Percentiles rank a stretch among this genome's conserved stretches.
Conservation (phyloP, 2,113 vertebrate species). For the Carettochelys insculpta region DNA sequence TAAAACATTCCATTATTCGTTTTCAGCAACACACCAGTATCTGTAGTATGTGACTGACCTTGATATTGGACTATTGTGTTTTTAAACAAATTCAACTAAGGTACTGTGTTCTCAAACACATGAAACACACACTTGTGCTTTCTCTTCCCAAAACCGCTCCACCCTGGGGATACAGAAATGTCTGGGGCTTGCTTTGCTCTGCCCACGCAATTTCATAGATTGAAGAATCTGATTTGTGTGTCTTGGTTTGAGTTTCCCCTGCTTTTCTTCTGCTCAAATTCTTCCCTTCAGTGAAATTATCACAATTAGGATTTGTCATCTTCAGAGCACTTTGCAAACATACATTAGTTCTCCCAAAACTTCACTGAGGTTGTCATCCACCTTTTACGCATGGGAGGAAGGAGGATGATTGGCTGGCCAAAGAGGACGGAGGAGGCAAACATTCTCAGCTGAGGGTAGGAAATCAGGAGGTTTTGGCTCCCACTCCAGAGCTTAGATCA, state of each 20-base stretch:
- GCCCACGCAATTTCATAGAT: background rate
- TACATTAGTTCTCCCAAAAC: background rate
- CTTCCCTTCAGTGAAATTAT: background rate
- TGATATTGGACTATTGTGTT: background rate
- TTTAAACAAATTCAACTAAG: background rate
- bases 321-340: background rate
- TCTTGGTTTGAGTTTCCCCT: background rate
- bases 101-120: background rate
- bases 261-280: background rate
- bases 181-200: background rate
- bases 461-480: constrained; percentile 29
- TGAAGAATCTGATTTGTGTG: background rate
- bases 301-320: background rate
- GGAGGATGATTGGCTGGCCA: background rate
- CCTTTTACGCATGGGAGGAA: background rate
- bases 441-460: background rate
- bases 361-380: background rate
- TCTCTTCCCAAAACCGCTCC: background rate
- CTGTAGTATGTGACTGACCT: background rate
- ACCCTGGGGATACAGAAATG: background rate
- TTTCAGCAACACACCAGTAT: constrained; percentile 7
- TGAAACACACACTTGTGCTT: background rate
- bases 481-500: constrained; percentile 37
- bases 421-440: background rate
- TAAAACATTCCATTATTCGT: background rate